Evolutionary conservation across 2,797 vertebrate species (phyloP).

Genomic region (Arnoldichthys spilopterus): DNA sequence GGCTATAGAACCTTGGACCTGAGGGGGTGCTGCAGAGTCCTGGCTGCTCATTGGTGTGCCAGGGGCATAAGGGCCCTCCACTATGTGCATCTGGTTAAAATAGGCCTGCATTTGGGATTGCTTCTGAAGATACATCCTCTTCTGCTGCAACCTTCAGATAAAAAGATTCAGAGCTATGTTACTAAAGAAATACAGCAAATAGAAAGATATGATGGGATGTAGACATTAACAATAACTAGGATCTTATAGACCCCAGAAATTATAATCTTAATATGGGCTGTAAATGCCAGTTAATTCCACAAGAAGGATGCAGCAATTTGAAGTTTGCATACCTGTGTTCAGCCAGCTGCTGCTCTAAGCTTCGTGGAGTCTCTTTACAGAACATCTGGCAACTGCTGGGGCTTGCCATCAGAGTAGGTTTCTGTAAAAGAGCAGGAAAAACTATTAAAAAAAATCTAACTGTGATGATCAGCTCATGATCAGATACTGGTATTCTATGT

Average conservation of each 20-base stretch:
- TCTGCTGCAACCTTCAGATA: slow-evolving; percentile 89
- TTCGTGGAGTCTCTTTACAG: slow-evolving; percentile 92
- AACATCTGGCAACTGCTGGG: slow-evolving; percentile 92
- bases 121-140: slow-evolving; percentile 94
- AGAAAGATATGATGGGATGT: background rate
- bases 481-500: slow-evolving; percentile 14
- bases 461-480: background rate
- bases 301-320: background rate
- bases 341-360: slow-evolving; percentile 96
- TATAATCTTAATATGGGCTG: no score
- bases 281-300: no score
- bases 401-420: slow-evolving; percentile 85
- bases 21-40: slow-evolving; percentile 72
- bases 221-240: background rate
- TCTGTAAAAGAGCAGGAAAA: slow-evolving; percentile 66
- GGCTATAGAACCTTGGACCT: slow-evolving; percentile 58
- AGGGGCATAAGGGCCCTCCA: slow-evolving; percentile 83
- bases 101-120: slow-evolving; percentile 95
- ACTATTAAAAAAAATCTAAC: background rate
- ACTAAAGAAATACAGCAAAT: slow-evolving; percentile 38
- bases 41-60: slow-evolving; percentile 71
- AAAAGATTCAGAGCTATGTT: slow-evolving; percentile 47
- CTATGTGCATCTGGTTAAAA: slow-evolving; percentile 99
- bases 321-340: slow-evolving; percentile 88
- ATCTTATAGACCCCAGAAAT: background rate